Conservation (phyloP, 2,888 invertebrate species). For the Nomada fucata region DNA sequence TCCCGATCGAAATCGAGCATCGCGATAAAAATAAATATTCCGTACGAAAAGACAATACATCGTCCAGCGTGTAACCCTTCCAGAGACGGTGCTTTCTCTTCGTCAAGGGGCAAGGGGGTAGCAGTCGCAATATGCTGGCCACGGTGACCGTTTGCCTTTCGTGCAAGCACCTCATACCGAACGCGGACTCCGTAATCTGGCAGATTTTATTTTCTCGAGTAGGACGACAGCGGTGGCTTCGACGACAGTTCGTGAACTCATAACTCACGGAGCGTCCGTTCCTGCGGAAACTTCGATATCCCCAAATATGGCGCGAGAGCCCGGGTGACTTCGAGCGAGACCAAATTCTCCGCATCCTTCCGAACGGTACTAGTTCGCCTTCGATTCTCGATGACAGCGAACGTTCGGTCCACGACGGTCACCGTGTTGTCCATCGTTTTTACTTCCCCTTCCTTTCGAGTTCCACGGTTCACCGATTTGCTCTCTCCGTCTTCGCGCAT, state of each 20-base stretch:
- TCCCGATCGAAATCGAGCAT: not conserved
- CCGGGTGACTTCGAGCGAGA: conserved; percentile 44
- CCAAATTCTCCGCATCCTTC: conserved; percentile 63
- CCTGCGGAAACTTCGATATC: conserved; percentile 75
- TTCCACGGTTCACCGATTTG: conserved; percentile 32
- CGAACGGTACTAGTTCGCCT: conserved; percentile 37
- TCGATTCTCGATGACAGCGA: conserved; percentile 58
- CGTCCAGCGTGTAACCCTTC: not conserved
- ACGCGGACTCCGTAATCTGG: conserved; percentile 63
- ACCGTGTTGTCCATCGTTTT: conserved; percentile 28
- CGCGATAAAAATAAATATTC: not conserved
- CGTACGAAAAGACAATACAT: conserved; percentile 44
- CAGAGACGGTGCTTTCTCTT: not conserved
- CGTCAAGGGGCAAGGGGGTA: conserved; percentile 13
- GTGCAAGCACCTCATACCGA: conserved; percentile 43
- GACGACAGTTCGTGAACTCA: conserved; percentile 72
- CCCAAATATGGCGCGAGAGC: conserved; percentile 63
- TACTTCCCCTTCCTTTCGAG: conserved; percentile 1
- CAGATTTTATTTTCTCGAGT: conserved; percentile 69
- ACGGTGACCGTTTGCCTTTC: conserved; percentile 56
- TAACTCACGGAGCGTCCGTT: conserved; percentile 71
- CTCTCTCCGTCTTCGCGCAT: not conserved
- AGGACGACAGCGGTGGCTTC: conserved; percentile 43
- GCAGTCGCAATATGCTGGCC: conserved; percentile 61
- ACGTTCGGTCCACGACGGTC: conserved; percentile 54